A percentile compares a stretch with the other conserved stretches of the same genome.
These are phyloP conservation scores for Cisticola juncidis DNA, from an alignment of 2,113 vertebrate genomes.

Conservation along the genomic window DNA sequence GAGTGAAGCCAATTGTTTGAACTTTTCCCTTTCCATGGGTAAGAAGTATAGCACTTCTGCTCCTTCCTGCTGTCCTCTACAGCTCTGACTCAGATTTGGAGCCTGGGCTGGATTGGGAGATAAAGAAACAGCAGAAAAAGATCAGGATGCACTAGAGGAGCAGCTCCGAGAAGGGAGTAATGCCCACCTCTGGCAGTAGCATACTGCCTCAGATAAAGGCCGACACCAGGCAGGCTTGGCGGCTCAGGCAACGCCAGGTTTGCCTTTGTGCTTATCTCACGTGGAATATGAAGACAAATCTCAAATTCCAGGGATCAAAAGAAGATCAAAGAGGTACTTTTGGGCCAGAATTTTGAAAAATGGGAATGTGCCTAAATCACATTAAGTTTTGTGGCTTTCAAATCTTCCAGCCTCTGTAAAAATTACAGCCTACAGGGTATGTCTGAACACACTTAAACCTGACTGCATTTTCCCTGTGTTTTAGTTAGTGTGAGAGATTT, in stretches of 20 bases:
- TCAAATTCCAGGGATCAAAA: neutral
- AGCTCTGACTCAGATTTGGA: slow-evolving; percentile 10
- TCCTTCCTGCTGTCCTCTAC: slow-evolving; percentile 28
- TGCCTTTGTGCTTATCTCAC: slow-evolving; percentile 1
- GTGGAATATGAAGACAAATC: neutral
- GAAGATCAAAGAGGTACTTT: slow-evolving; percentile 40
- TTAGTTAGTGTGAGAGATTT: neutral
- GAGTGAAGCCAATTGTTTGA: slow-evolving; percentile 25
- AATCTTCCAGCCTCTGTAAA: neutral
- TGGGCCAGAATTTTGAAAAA: neutral
- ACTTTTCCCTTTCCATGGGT: slow-evolving; percentile 47
- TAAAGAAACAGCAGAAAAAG: neutral
- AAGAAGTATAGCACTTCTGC: slow-evolving; percentile 18
- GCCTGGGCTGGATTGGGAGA: neutral
- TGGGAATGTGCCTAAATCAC: neutral
- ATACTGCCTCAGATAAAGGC: neutral
- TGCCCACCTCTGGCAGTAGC: neutral
- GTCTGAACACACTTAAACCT: neutral
- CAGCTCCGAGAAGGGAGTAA: neutral
- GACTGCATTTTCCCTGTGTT: neutral
- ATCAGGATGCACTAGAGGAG: neutral
- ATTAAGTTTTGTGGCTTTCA: neutral
- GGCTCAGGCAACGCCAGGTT: neutral
- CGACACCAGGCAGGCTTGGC: neutral
- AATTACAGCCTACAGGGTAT: slow-evolving; percentile 19